Conservation (phyloP, 2,113 vertebrate genomes). For the Dicerorhinus sumatrensis region DNA sequence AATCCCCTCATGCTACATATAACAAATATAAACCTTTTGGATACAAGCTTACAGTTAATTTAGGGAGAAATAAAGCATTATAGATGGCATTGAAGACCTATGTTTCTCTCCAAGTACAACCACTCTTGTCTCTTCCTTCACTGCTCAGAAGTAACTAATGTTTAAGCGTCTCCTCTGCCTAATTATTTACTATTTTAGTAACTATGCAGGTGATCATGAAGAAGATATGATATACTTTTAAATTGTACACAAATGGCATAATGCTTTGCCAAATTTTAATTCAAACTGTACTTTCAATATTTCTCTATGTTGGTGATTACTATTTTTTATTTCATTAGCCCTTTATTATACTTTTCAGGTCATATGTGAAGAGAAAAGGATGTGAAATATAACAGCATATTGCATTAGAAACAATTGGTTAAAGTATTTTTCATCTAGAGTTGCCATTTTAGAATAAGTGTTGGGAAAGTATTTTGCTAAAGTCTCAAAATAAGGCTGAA, state of each 20-base stretch:
- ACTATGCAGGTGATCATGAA: neutral
- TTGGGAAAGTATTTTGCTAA: neutral
- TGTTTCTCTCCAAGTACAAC: neutral
- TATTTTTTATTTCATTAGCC: neutral
- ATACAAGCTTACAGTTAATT: neutral
- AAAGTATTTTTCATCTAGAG: neutral
- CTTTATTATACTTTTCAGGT: neutral
- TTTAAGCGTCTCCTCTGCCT: neutral
- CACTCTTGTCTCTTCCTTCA: neutral
- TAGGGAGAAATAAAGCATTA: neutral
- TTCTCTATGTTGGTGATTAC: neutral
- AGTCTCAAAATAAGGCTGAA: neutral
- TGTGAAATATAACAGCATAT: neutral
- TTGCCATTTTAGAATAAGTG: neutral
- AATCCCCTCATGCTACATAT: neutral
- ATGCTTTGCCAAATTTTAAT: neutral
- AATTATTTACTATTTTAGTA: neutral
- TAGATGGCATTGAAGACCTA: neutral
- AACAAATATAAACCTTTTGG: neutral
- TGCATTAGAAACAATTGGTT: neutral
- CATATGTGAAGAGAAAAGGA: neutral
- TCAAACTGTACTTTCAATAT: neutral
- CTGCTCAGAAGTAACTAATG: neutral
- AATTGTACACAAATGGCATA: neutral
- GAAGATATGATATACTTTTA: neutral